Percentiles rank a stretch among this genome's conserved stretches.
phyloP scores from a whole-genome alignment of 2,888 invertebrate species.

The Drosophila mettleri region DNA sequence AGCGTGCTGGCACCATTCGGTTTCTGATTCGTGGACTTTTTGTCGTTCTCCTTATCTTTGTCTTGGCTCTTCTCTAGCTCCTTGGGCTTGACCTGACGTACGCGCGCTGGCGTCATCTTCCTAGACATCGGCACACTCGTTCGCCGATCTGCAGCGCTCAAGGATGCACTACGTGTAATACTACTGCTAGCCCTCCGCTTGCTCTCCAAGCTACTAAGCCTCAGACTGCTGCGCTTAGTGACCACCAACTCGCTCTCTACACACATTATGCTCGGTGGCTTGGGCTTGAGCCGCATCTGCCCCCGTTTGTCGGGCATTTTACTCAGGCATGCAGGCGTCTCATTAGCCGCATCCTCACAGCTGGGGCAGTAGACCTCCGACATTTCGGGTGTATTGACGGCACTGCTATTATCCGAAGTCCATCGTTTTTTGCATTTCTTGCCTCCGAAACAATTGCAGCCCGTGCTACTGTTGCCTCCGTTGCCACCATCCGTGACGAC shows the following conservation, averaged over 20 bases:
- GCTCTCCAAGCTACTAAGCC: slow-evolving; percentile 45
- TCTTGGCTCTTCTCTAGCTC: slow-evolving; percentile 61
- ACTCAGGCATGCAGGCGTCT: slow-evolving; percentile 86
- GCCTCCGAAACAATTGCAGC: slow-evolving; percentile 84
- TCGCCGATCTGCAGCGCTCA: slow-evolving; percentile 73
- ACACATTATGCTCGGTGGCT: slow-evolving; percentile 82
- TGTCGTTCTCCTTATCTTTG: slow-evolving; percentile 63
- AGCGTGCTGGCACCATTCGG: slow-evolving; percentile 55
- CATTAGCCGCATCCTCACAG: slow-evolving; percentile 83
- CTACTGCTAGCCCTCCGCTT: slow-evolving; percentile 48
- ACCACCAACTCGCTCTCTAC: slow-evolving; percentile 84
- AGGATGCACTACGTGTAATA: slow-evolving; percentile 74
- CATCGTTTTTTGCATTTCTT: slow-evolving; percentile 83
- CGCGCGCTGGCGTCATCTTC: slow-evolving; percentile 42
- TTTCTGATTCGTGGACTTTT: slow-evolving; percentile 69
- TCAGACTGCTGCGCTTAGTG: slow-evolving; percentile 67
- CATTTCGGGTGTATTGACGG: slow-evolving; percentile 85
- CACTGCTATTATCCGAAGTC: slow-evolving; percentile 59
- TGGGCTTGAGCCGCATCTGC: slow-evolving; percentile 75
- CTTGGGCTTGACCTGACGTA: slow-evolving; percentile 55
- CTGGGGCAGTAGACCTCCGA: slow-evolving; percentile 87
- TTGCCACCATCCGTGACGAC: slow-evolving; percentile 53
- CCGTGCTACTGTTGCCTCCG: slow-evolving; percentile 64
- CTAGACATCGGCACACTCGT: slow-evolving; percentile 54
- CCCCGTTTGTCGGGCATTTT: slow-evolving; percentile 83